Conservation (phyloP, 1,140 invertebrate species). For the Zaprionus ornatus region DNA sequence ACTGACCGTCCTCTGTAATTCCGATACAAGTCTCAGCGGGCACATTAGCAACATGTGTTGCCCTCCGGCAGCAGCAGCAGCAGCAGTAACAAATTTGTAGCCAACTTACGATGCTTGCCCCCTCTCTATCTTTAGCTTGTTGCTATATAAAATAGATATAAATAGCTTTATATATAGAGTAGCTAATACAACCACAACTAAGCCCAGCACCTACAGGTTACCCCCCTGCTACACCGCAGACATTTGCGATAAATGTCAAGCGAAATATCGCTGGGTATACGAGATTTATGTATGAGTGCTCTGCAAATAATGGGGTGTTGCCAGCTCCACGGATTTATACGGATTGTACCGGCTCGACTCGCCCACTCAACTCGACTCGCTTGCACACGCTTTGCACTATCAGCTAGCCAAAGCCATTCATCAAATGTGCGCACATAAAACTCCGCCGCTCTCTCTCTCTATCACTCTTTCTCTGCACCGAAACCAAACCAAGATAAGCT, state of each 20-base stretch:
- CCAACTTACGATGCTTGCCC: constrained; percentile 5
- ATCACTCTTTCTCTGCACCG: neutral
- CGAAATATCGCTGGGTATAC: constrained; percentile 29
- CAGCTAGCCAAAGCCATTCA: constrained; percentile 27
- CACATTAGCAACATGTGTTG: constrained; percentile 81
- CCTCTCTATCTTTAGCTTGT: neutral
- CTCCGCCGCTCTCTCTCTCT: neutral
- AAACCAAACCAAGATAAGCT: constrained; percentile 9
- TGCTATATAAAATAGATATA: constrained; percentile 50
- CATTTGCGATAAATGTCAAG: constrained; percentile 53
- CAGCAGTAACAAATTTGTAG: constrained; percentile 41
- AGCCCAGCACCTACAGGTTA: neutral
- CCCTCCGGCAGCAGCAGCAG: constrained; percentile 54
- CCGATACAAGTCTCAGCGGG: constrained; percentile 72
- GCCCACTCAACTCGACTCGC: neutral
- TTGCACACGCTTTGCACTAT: constrained; percentile 10
- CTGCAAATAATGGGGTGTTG: constrained; percentile 50
- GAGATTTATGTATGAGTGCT: constrained; percentile 40
- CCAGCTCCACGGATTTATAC: constrained; percentile 34
- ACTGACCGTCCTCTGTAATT: constrained; percentile 69
- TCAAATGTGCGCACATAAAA: constrained; percentile 44
- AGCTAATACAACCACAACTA: neutral
- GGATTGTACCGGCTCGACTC: neutral
- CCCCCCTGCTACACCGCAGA: constrained; percentile 19
- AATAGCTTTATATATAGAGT: constrained; percentile 41